These are phyloP conservation scores for Aphelinus certus DNA, from an alignment of 1,140 invertebrate genomes.

Conservation along the genomic window DNA sequence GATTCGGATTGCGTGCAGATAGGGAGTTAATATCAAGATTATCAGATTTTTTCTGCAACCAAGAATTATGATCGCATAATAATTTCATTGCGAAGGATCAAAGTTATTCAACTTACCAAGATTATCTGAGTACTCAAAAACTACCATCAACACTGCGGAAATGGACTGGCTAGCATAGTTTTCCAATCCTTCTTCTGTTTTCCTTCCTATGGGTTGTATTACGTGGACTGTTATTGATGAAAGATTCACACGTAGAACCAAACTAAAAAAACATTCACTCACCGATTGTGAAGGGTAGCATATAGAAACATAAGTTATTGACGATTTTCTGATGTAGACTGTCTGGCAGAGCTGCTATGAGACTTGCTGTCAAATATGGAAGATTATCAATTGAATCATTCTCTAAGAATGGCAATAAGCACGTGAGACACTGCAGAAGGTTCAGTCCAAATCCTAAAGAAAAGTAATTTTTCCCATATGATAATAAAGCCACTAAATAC, in stretches of 20 bases:
- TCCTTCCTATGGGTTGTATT: slow-evolving; percentile 66
- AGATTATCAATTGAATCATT: slow-evolving; percentile 95
- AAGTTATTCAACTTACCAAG: slow-evolving; percentile 70
- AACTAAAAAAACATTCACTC: slow-evolving; percentile 54
- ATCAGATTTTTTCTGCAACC: no score
- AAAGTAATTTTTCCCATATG: background rate
- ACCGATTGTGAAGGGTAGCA: slow-evolving; percentile 96
- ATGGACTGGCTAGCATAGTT: slow-evolving; percentile 92
- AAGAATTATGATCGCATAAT: background rate
- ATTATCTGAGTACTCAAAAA: slow-evolving; percentile 95
- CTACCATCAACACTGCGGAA: slow-evolving; percentile 95
- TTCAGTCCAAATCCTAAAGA: slow-evolving; percentile 89
- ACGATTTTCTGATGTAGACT: slow-evolving; percentile 94
- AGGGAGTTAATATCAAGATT: no score
- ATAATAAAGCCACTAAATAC: no score
- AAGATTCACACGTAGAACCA: no score
- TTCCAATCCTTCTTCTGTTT: slow-evolving; percentile 75
- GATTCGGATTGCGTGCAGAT: no score
- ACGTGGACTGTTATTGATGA: no score
- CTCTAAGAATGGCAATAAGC: slow-evolving; percentile 95
- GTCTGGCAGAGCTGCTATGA: slow-evolving; percentile 89
- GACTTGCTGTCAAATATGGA: slow-evolving; percentile 92
- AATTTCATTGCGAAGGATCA: slow-evolving; percentile 19
- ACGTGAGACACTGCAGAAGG: slow-evolving; percentile 88
- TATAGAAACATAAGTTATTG: slow-evolving; percentile 94